Conservation (phyloP, 2,888 invertebrate species). For the Opisthograptis luteolata region DNA sequence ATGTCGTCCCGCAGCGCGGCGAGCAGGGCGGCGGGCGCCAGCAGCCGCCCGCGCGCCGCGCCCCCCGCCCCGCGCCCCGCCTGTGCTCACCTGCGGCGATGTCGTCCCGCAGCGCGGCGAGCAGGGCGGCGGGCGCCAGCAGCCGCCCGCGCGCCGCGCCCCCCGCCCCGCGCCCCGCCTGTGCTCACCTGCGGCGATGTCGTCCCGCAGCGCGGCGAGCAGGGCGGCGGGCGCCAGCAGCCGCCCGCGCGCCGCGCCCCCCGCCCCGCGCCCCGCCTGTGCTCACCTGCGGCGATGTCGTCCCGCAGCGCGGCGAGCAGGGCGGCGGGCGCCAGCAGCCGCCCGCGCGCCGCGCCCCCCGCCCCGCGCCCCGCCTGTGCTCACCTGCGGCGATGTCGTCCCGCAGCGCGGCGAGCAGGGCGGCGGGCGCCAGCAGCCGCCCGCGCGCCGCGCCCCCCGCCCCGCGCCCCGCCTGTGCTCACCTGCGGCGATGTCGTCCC, state of each 20-base stretch:
- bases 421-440: slow-evolving; percentile 27
- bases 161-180: slow-evolving; percentile 35
- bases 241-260: slow-evolving; percentile 41
- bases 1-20: slow-evolving; percentile 27
- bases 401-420: slow-evolving; percentile 32
- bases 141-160: slow-evolving; percentile 41
- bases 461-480: slow-evolving; percentile 29
- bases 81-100: slow-evolving; percentile 10
- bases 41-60: slow-evolving; percentile 40
- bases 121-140: slow-evolving; percentile 32
- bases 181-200: slow-evolving; percentile 13
- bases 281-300: slow-evolving; percentile 15
- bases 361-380: slow-evolving; percentile 31
- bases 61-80: slow-evolving; percentile 36
- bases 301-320: slow-evolving; percentile 32
- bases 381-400: slow-evolving; percentile 17
- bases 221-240: slow-evolving; percentile 30
- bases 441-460: slow-evolving; percentile 42
- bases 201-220: slow-evolving; percentile 30
- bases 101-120: slow-evolving; percentile 28
- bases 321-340: slow-evolving; percentile 28
- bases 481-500: slow-evolving; percentile 18
- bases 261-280: slow-evolving; percentile 35
- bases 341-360: slow-evolving; percentile 42
- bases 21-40: slow-evolving; percentile 30